These are phyloP conservation scores for Pachycephala philippinensis DNA, from an alignment of 2,113 vertebrate species.

Conservation along the genomic window DNA sequence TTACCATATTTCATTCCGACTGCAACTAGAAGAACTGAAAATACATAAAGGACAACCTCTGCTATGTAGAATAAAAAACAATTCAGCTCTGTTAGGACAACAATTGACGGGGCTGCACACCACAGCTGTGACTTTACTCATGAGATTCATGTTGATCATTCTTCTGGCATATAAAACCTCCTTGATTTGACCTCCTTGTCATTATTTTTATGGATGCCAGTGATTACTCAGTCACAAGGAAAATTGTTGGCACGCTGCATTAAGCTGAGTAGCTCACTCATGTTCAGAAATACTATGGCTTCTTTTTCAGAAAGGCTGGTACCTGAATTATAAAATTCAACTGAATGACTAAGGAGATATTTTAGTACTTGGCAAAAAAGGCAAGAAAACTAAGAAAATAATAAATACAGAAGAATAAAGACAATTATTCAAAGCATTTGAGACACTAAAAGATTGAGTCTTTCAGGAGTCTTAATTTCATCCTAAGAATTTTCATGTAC, in stretches of 20 bases:
- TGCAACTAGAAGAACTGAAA: not conserved
- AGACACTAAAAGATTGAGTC: not conserved
- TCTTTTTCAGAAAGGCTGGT: not conserved
- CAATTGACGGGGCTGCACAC: not conserved
- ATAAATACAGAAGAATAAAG: not conserved
- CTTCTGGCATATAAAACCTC: not conserved
- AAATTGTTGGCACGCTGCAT: not conserved
- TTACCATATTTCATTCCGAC: not conserved
- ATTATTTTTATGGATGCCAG: conserved; percentile 7
- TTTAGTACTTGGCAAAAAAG: not conserved
- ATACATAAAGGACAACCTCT: not conserved
- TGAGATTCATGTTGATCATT: not conserved
- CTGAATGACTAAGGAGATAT: not conserved
- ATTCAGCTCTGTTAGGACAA: conserved; percentile 23
- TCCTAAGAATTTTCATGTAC: not conserved
- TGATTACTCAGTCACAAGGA: not conserved
- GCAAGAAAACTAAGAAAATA: not conserved
- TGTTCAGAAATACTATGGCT: not conserved
- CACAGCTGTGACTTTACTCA: conserved; percentile 29
- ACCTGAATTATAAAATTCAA: not conserved
- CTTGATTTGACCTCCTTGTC: conserved; percentile 29
- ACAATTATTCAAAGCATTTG: not conserved
- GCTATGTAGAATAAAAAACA: not conserved
- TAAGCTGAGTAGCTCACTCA: not conserved
- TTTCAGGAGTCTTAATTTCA: not conserved